Evolutionary conservation across 2,113 vertebrate genomes (phyloP).

Genomic region (Gopherus evgoodei): DNA sequence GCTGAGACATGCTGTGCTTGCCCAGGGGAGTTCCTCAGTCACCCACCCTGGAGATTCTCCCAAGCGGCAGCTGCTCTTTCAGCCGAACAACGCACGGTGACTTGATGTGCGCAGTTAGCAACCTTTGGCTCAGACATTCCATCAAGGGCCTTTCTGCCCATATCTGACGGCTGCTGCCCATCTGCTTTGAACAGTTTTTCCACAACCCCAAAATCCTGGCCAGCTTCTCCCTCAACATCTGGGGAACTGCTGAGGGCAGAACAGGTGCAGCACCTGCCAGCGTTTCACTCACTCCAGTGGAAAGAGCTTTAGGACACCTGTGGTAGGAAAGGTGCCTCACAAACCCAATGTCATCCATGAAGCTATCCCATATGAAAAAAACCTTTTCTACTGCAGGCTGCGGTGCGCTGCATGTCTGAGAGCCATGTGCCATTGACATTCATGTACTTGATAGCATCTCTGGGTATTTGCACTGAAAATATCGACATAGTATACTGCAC

Average conservation of each 20-base stretch:
- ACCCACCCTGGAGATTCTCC: background rate
- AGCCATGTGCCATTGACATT: background rate
- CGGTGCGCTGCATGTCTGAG: background rate
- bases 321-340: background rate
- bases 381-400: background rate
- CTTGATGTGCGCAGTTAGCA: background rate
- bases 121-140: background rate
- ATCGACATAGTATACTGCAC: background rate
- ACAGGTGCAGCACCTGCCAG: background rate
- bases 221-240: background rate
- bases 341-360: background rate
- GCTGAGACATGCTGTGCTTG: background rate
- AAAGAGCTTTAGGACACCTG: background rate
- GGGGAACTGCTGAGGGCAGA: background rate
- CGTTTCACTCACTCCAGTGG: background rate
- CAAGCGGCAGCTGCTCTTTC: background rate
- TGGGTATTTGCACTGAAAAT: background rate
- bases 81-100: background rate
- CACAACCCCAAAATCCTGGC: background rate
- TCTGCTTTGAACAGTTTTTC: background rate
- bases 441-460: no score
- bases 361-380: background rate
- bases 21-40: background rate
- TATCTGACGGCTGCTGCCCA: background rate
- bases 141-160: background rate